Evolutionary conservation across 2,113 vertebrate species (phyloP), one percentile per base, ranked within the genome.

Genomic region (Pteropus alecto): DNA sequence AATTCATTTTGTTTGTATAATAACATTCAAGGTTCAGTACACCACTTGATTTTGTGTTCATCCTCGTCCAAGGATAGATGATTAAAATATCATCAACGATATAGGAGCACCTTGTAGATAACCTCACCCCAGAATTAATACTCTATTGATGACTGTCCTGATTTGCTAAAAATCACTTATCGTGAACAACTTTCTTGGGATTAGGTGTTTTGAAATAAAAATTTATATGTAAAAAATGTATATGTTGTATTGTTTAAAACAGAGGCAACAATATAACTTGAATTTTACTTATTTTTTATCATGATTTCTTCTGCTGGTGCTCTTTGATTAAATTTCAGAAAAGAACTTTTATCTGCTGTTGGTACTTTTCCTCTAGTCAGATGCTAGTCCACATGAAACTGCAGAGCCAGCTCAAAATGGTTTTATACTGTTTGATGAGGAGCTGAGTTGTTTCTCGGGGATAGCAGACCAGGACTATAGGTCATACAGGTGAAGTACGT

Each of bases 61-160:
- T 7, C 2, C 0, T 7, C 43, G 28, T 28, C 22, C 18, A 12
- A 30, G 16, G n/a, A 22, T 0, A 28, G 33, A 13, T 18, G 74
- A 79, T 90, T 41, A 58, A 74, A 82, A 68, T 3, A 9, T 6
- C 26, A 21, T 63, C 79, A 65, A 15, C 11, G 5, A 15, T 3
- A 13, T 9, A 10, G 15, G 35, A 4, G 6, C 8, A 6, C 48
- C 46, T 35, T 14, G 63, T 26, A 33, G 35, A 58, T 24, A 65
- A 16, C 22, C 41, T 68, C 60, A 12, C 16, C 43, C 22, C 7
- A 38, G 56, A 58, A 82, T 46, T 84, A 21, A 38, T 15, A 14
- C 8, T 12, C 5, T 19, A 8, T 16, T 18, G 43, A 84, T 74
- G 65, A 58, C 67, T 15, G 6, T 18, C 43, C n/a, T n/a, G 16